These are phyloP conservation scores for Epinephelus fuscoguttatus DNA, from an alignment of 2,113 vertebrate genomes.

Conservation along the genomic window DNA sequence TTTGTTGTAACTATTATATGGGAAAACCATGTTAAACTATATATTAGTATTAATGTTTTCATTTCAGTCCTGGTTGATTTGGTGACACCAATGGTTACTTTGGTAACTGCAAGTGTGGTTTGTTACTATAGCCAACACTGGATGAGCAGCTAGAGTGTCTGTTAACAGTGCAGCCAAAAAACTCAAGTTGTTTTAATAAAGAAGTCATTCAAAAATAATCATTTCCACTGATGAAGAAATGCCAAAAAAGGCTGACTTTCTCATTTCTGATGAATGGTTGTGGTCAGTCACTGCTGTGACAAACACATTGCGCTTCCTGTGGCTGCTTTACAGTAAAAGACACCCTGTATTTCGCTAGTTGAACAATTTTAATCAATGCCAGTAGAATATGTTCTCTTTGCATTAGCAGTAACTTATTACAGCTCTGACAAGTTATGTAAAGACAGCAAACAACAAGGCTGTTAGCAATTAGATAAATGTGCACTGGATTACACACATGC, in stretches of 20 bases:
- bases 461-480: not conserved
- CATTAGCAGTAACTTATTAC: not conserved
- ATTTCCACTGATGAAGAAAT: not conserved
- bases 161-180: not conserved
- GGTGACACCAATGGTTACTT: not conserved
- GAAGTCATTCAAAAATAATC: not conserved
- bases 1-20: no score
- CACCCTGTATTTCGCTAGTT: not conserved
- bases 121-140: not conserved
- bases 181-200: not conserved
- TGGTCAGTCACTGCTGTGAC: not conserved
- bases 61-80: not conserved
- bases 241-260: not conserved
- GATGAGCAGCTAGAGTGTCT: not conserved
- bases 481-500: not conserved
- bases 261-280: not conserved
- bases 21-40: no score
- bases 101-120: not conserved
- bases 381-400: not conserved
- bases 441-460: not conserved
- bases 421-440: not conserved
- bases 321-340: constrained; percentile 3
- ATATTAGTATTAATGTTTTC: no score
- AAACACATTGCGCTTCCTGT: not conserved
- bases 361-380: not conserved